Base-by-base conservation (phyloP, 1,140 invertebrate genomes). In the Philopotamus ludificatus region DNA sequence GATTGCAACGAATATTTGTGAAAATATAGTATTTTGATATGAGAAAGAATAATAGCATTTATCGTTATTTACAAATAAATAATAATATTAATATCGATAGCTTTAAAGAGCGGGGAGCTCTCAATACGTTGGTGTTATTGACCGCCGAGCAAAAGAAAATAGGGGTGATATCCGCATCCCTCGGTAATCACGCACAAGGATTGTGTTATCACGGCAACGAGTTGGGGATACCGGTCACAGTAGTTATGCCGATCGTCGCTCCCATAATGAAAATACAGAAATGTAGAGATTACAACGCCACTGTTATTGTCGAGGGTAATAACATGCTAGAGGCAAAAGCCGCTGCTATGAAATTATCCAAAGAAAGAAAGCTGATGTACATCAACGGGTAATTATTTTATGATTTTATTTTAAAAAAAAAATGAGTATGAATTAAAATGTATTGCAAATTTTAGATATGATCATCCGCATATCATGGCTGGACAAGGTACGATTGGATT, bases 181-280 rank as follows among this genome's bases (percentile, higher is more conserved):
- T 95, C 28, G 94, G 95, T 0, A 97, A 97, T 75, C 95, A 97
- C 77, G 94, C 95, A 0, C 76, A 82, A 70, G 95, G 90, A 0
- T 78, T 98, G 7, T 87, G 87, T 63, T 97, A 95, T 74, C 95
- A 97, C 74, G 95, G 93, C 1, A 81, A 87, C 67, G 81, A 86
- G 62, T 80, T 97, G 0, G 83, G 84, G 3, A 89, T 97, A 45
- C 89, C 91, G 0, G 89, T 94, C 0, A 95, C 93, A 0, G 95
- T 98, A 1, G 91, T 98, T 0, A 97, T 97, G 95, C 95, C 95
- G 0, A 86, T 89, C 10, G 84, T 92, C 1, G 92, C 93, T 0
- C 91, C 93, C 0, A 91, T 97, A 42, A 97, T 97, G 93, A 98
- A 98, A 79, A 89, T 97, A 44, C 85, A 92, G 67, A 87, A 89